These are phyloP conservation scores for Callyntrura guangdongensis DNA, from an alignment of 2,888 invertebrate genomes.

Conservation along the genomic window DNA sequence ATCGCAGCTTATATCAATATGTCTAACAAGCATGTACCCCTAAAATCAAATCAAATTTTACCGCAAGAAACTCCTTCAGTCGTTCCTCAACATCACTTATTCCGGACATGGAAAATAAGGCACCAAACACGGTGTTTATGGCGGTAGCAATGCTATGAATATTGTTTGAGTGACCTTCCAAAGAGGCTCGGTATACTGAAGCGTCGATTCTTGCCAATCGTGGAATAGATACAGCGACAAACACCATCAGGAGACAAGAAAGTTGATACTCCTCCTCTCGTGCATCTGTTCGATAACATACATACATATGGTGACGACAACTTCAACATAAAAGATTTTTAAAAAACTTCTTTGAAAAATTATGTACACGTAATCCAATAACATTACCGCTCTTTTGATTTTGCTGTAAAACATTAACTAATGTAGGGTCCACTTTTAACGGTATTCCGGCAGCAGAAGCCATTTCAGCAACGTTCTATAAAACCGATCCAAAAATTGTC, in stretches of 20 bases:
- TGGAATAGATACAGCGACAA: slow-evolving; percentile 98
- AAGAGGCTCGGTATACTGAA: slow-evolving; percentile 94
- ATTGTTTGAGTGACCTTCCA: slow-evolving; percentile 99
- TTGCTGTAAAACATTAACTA: slow-evolving; percentile 95
- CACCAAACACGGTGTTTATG: slow-evolving; percentile 98
- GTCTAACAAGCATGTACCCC: no score
- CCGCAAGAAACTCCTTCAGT: slow-evolving; percentile 96
- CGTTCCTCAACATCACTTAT: slow-evolving; percentile 98
- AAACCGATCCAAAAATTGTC: slow-evolving; percentile 29
- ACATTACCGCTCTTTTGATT: slow-evolving; percentile 90
- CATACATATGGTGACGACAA: no score
- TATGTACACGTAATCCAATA: no score
- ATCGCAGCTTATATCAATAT: no score
- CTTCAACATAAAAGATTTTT: no score
- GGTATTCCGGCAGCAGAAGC: slow-evolving; percentile 97
- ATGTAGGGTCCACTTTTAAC: slow-evolving; percentile 97
- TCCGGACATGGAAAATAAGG: slow-evolving; percentile 97
- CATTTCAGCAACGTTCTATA: slow-evolving; percentile 97
- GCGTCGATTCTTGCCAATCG: slow-evolving; percentile 96
- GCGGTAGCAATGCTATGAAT: slow-evolving; percentile 99
- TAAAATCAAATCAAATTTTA: slow-evolving; percentile 86
- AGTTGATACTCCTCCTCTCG: slow-evolving; percentile 97
- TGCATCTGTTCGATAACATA: slow-evolving; percentile 88
- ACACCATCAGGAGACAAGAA: slow-evolving; percentile 99
- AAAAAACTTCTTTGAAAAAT: no score